phyloP scores from a whole-genome alignment of 1,140 invertebrate species.

The Temnothorax curvispinosus region DNA sequence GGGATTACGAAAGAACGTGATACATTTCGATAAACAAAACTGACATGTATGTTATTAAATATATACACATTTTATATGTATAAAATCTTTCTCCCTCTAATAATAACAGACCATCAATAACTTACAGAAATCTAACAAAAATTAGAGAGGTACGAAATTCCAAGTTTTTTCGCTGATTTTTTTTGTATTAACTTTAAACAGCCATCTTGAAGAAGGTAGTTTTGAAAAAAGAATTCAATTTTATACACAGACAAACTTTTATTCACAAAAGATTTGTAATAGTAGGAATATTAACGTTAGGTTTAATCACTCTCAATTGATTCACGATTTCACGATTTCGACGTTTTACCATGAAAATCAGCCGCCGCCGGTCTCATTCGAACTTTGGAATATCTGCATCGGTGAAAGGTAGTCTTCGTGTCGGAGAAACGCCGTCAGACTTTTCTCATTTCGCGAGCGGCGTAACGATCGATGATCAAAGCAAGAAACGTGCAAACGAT shows the following conservation, averaged over 20 bases:
- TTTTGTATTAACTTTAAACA: neutral
- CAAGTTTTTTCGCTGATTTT: neutral
- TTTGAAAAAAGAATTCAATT: neutral
- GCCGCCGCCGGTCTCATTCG: conserved; percentile 8
- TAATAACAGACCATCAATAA: too few relatives aligned
- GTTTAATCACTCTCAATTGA: neutral
- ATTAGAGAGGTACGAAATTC: neutral
- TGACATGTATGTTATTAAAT: too few relatives aligned
- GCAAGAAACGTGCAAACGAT: conserved; percentile 49
- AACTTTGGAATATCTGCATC: conserved; percentile 26
- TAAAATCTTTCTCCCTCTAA: too few relatives aligned
- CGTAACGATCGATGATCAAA: conserved; percentile 58
- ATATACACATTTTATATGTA: too few relatives aligned
- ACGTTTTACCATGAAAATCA: neutral
- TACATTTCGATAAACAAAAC: neutral
- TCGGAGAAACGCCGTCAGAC: conserved; percentile 33
- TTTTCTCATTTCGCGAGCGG: conserved; percentile 49
- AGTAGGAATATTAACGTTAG: neutral
- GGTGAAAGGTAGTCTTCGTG: conserved; percentile 20
- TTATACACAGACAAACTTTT: neutral
- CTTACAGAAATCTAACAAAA: neutral
- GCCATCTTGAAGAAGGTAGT: neutral
- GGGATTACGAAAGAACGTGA: conserved; percentile 15
- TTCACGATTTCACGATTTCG: neutral
- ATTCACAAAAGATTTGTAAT: neutral